Evolutionary conservation across 2,113 vertebrate genomes (phyloP).

Genomic region (Rhinopithecus roxellana): DNA sequence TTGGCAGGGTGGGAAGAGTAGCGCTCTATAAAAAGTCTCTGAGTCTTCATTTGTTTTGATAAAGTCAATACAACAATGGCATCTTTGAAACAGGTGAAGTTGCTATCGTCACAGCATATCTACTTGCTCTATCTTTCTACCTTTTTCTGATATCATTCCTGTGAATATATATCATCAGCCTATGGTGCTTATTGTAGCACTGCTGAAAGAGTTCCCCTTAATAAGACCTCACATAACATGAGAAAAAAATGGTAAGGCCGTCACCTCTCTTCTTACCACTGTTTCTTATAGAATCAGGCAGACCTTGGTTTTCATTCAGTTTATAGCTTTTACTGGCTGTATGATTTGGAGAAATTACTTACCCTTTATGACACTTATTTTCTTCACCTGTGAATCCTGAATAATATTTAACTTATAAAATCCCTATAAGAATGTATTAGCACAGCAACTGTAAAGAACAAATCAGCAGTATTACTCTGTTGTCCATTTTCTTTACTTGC

Average conservation of each 20-base stretch:
- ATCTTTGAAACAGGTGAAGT: background rate
- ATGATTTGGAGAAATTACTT: background rate
- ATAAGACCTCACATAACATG: background rate
- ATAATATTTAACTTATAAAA: background rate
- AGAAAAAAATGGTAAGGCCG: background rate
- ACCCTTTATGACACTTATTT: background rate
- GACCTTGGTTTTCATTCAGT: background rate
- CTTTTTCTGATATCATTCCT: background rate
- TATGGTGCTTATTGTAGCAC: background rate
- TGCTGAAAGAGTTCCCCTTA: background rate
- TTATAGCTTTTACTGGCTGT: background rate
- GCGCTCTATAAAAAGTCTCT: background rate
- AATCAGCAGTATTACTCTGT: background rate
- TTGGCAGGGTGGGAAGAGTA: background rate
- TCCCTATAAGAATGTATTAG: background rate
- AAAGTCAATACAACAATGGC: background rate
- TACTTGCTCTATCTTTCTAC: background rate
- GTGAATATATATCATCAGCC: background rate
- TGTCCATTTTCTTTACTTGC: background rate
- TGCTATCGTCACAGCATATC: background rate
- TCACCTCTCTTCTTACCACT: background rate
- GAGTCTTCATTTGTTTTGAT: background rate
- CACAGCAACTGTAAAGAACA: background rate
- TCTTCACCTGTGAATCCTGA: background rate
- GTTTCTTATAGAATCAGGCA: background rate